Evolutionary conservation across 2,888 invertebrate genomes (phyloP).

Genomic region (Bruchidius siliquastri): DNA sequence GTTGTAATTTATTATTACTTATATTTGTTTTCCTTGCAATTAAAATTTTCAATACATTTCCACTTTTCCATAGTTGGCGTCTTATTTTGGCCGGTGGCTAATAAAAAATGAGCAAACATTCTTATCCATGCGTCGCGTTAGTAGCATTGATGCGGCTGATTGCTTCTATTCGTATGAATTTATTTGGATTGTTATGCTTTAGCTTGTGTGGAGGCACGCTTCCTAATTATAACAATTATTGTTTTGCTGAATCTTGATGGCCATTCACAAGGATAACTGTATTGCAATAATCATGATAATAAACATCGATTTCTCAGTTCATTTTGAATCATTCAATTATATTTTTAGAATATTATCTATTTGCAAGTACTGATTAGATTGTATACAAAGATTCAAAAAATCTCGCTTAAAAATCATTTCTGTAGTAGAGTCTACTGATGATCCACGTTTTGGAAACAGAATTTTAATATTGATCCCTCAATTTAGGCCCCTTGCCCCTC

Average conservation of each 20-base stretch:
- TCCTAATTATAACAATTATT: background rate
- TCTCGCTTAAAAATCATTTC: background rate
- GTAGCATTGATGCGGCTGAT: too few relatives aligned
- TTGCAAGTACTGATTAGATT: background rate
- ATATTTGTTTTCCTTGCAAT: too few relatives aligned
- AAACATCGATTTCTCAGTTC: background rate
- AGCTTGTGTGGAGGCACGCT: background rate
- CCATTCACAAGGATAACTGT: background rate
- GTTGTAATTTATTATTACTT: too few relatives aligned
- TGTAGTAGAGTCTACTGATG: too few relatives aligned
- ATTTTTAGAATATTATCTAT: background rate
- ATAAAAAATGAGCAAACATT: too few relatives aligned
- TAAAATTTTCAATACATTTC: too few relatives aligned
- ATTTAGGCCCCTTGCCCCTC: too few relatives aligned
- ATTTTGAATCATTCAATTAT: background rate
- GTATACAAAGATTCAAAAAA: background rate
- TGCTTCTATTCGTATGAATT: background rate
- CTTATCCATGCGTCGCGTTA: too few relatives aligned
- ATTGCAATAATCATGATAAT: background rate
- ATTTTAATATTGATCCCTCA: too few relatives aligned
- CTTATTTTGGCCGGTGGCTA: too few relatives aligned
- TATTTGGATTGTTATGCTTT: background rate
- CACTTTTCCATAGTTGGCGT: too few relatives aligned
- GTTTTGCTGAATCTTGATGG: background rate
- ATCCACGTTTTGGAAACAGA: too few relatives aligned